Conservation (phyloP, 2,797 vertebrate species). For the Holocentrus rufus region DNA sequence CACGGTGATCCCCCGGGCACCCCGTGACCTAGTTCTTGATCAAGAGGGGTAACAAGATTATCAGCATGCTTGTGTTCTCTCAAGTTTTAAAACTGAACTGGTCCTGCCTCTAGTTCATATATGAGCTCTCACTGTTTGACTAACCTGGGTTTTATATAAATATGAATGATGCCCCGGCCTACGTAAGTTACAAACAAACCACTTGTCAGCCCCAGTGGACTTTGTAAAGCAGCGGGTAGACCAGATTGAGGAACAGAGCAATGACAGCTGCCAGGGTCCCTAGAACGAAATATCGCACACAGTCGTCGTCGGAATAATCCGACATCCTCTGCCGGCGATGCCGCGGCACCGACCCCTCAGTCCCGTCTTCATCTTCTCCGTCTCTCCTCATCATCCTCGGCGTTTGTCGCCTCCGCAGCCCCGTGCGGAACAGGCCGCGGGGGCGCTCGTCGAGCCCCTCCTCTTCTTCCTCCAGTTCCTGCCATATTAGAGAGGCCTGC, state of each 20-base stretch:
- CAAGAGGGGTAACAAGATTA: not conserved
- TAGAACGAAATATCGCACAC: conserved; percentile 91
- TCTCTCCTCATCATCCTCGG: conserved; percentile 46
- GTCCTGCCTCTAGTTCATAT: not conserved
- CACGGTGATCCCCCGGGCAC: too few species aligned
- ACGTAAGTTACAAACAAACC: not conserved
- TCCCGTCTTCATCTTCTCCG: conserved; percentile 79
- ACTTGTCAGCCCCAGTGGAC: conserved; percentile 80
- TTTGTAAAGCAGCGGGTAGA: conserved; percentile 91
- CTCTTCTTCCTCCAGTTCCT: conserved; percentile 98
- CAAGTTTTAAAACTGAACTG: not conserved
- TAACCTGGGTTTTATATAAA: not conserved
- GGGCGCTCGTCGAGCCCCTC: conserved; percentile 76
- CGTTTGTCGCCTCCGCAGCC: conserved; percentile 66
- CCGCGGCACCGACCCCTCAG: conserved; percentile 75
- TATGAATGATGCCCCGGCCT: not conserved
- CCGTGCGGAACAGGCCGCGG: conserved; percentile 69
- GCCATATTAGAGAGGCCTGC: conserved; percentile 99
- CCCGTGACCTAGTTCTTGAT: not conserved
- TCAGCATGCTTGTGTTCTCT: not conserved
- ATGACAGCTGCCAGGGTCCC: conserved; percentile 89
- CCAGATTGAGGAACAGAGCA: conserved; percentile 90
- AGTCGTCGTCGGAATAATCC: conserved; percentile 87
- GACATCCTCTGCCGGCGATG: conserved; percentile 75
- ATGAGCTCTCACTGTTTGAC: conserved; percentile 8